These are phyloP conservation scores for Thymallus thymallus DNA, from an alignment of 2,113 vertebrate genomes.

Conservation along the genomic window DNA sequence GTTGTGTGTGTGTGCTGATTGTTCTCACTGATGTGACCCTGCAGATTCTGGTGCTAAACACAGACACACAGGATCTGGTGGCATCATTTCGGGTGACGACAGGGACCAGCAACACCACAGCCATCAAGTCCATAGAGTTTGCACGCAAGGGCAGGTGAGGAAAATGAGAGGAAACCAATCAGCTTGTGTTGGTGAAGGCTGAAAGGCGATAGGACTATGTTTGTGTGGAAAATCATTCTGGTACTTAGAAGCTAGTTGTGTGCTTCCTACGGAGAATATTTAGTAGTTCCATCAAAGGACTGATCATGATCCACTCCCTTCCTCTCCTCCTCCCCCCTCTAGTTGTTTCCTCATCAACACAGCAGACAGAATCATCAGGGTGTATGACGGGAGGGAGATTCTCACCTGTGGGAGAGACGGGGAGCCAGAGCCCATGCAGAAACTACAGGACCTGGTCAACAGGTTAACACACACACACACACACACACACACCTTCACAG, in stretches of 20 bases:
- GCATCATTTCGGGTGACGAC: slow-evolving; percentile 98
- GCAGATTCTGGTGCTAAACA: slow-evolving; percentile 96
- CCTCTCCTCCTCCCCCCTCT: slow-evolving; percentile 16
- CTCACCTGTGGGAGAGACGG: slow-evolving; percentile 95
- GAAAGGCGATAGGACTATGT: no score
- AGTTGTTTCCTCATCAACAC: slow-evolving; percentile 99
- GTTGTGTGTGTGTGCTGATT: background rate
- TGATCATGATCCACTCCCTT: no score
- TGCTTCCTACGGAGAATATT: no score
- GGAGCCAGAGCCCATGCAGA: slow-evolving; percentile 97
- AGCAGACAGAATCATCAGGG: slow-evolving; percentile 93
- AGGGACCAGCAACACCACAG: slow-evolving; percentile 98
- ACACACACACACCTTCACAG: background rate
- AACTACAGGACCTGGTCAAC: slow-evolving; percentile 96
- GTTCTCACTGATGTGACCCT: background rate
- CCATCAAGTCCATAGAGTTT: slow-evolving; percentile 98
- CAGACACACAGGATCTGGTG: slow-evolving; percentile 92
- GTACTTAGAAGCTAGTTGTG: no score
- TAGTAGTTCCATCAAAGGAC: background rate
- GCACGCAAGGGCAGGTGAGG: slow-evolving; percentile 95
- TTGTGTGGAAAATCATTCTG: no score
- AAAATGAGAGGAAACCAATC: background rate
- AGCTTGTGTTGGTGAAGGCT: background rate
- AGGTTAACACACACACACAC: slow-evolving; percentile 69
- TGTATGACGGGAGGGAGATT: slow-evolving; percentile 95